Base-by-base conservation (phyloP, 1,140 invertebrate genomes). In the Daktulosphaira vitifoliae region DNA sequence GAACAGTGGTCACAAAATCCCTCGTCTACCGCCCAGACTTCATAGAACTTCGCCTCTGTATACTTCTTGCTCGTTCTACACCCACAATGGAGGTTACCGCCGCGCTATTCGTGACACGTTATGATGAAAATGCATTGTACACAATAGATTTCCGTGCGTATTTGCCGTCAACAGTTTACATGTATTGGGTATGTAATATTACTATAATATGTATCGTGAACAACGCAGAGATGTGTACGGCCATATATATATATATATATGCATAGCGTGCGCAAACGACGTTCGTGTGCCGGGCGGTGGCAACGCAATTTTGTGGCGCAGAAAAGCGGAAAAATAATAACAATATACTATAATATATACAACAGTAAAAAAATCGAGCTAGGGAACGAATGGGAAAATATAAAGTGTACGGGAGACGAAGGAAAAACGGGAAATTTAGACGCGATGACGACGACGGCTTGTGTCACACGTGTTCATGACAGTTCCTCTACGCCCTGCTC, bases 291-390 rank as follows among this genome's bases (percentile, higher is more conserved):
- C 11, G 39, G 39, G 2, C 8, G 26, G 50, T 26, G 13, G 25
- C 26, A 25, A 59, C 54, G 22, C 39, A 46, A 59, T 59, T 59
- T 59, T 29, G 54, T 46, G 23, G 54, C 42, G 54, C 54, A 23
- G 39, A 44, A 59, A 59, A 59, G 54, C 54, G 54, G 54, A 59
- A 59, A 59, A 59, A 59, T 59, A 59, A 59, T 59, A 54, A 54
- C 42, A 37, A 54, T 54, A 54, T 54, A 54, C 33, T 23, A 59
- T 59, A 59, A 29, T 29, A n/a, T n/a, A n/a, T 44, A 44, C n/a
- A 44, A 11, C 4, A 33, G 33, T 23, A 56, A 56, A 23, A 42
- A 42, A 56, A 20, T 38, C 53, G 23, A 23, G 33, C 29, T 68
- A 13, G 65, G 9, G 26, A 5, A 59, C n/a, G 29, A 44, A 44